Base-by-base conservation (phyloP, 1,140 invertebrate species). In the Microplitis demolitor region DNA sequence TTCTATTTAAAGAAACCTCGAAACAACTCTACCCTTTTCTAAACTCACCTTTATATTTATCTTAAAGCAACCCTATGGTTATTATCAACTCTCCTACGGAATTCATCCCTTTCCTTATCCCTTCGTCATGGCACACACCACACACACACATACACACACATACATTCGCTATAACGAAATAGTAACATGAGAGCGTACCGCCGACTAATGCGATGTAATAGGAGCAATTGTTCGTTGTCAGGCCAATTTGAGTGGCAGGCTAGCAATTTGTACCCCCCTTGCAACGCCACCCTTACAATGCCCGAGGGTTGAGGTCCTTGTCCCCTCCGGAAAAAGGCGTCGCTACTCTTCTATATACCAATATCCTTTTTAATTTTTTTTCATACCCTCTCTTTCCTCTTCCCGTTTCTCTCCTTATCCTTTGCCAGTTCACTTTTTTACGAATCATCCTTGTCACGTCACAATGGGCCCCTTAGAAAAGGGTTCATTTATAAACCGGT, bases 231-330 rank as follows among this genome's bases (percentile, higher is more conserved):
- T 86, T 84, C 84, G 81, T 73, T 80, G 83, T 78, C 81, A 78
- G 84, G 85, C 84, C 85, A 87, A 87, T 87, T 87, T 86, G 85
- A 86, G 83, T 83, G 81, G 83, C 84, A 85, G 83, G 78, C 81
- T 77, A 79, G 83, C 79, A 85, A 87, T 86, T 87, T 84, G 77
- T 16, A 31, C 35, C 45, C 71, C 70, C 66, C 60, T 54, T 14
- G 3, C 8, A 6, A 34, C 45, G 11, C 31, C 53, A 8, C 45
- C 11, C 9, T 53, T 39, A 37, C 62, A 9, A n/a, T 4, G 14
- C 37, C 50, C 13, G 63, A 69, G 66, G 39, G 53, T 73, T 69
- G 64, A 62, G 68, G 56, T 33, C 34, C 64, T 67, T 50, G 35
- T 51, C 67, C 75, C 69, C 72, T 74, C 75, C 72, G 75, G 72